Evolutionary conservation across 2,888 invertebrate species (phyloP).

Genomic region (Philopedon plagiatum): DNA sequence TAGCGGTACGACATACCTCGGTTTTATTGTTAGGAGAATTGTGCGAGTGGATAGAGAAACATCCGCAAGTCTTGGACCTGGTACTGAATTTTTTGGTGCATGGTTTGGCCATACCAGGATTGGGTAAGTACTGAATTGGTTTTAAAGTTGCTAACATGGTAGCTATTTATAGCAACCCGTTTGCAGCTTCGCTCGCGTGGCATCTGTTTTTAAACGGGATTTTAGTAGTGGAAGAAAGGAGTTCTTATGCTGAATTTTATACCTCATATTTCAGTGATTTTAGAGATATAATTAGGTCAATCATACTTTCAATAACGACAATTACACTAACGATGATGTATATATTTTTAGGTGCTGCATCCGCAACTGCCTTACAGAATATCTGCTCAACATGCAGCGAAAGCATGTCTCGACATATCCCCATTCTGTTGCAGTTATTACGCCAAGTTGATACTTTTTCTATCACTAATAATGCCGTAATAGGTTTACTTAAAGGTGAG

Average conservation of each 20-base stretch:
- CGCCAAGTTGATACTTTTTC: slow-evolving; percentile 78
- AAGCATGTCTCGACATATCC: slow-evolving; percentile 84
- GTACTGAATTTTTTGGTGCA: slow-evolving; percentile 84
- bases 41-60: slow-evolving; percentile 95
- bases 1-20: slow-evolving; percentile 91
- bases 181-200: no score
- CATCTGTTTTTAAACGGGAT: no score
- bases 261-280: no score
- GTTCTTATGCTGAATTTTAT: no score
- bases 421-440: slow-evolving; percentile 82
- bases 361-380: slow-evolving; percentile 87
- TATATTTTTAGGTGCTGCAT: slow-evolving; percentile 76
- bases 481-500: slow-evolving; percentile 66
- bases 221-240: no score
- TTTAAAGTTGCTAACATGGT: no score
- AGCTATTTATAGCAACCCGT: no score
- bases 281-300: no score
- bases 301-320: no score
- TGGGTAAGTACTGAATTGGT: slow-evolving; percentile 65
- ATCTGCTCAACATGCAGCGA: slow-evolving; percentile 87
- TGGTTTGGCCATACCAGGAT: slow-evolving; percentile 80
- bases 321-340: no score
- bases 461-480: slow-evolving; percentile 82
- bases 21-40: slow-evolving; percentile 90
- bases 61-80: slow-evolving; percentile 85